These are phyloP conservation scores for Todiramphus chloris DNA, from an alignment of 2,113 vertebrate genomes.

Conservation along the genomic window DNA sequence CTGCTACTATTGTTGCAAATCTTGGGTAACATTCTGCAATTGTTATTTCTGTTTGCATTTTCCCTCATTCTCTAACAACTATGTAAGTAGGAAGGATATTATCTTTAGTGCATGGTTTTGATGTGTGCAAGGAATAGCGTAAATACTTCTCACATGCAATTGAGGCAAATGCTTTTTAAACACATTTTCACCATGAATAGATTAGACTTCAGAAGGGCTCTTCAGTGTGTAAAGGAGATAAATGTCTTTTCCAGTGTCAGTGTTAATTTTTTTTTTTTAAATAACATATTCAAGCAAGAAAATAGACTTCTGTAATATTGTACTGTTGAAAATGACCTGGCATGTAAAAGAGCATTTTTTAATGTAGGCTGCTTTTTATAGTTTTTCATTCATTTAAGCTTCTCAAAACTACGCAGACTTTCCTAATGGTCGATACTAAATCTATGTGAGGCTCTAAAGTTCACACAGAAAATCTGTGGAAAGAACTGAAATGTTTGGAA, in stretches of 20 bases:
- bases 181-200: not conserved
- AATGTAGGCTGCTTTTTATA: not conserved
- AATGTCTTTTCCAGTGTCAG: not conserved
- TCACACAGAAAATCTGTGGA: not conserved
- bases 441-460: not conserved
- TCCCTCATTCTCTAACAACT: not conserved
- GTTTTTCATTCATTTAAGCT: not conserved
- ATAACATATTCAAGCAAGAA: too few relatives aligned
- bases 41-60: not conserved
- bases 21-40: not conserved
- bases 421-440: not conserved
- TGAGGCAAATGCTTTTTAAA: not conserved
- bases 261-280: not conserved
- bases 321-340: not conserved
- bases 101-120: not conserved
- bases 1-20: not conserved
- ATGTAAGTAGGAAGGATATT: not conserved
- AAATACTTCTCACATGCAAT: not conserved
- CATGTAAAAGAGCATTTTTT: not conserved
- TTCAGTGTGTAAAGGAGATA: not conserved
- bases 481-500: not conserved
- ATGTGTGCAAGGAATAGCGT: not conserved
- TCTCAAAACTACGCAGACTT: not conserved
- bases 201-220: not conserved
- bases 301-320: not conserved